Evolutionary conservation across 2,797 vertebrate species (phyloP).

Genomic region (Periparus ater): DNA sequence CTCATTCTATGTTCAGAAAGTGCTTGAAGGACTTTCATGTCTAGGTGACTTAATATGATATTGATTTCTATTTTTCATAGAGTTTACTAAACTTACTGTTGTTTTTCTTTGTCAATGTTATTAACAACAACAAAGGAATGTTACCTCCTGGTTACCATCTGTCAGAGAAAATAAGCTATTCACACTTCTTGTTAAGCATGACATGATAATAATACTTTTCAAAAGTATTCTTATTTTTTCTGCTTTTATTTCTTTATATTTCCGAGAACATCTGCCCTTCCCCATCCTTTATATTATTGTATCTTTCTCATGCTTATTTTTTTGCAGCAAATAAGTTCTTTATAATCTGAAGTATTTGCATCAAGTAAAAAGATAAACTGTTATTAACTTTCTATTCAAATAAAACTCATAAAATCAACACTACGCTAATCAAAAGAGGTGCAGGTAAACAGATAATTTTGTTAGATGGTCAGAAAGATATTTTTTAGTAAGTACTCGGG

Average conservation of each 20-base stretch:
- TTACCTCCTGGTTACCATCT: neutral
- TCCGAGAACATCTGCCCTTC: neutral
- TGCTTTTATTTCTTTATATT: neutral
- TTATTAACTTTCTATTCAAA: neutral
- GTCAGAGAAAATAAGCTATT: neutral
- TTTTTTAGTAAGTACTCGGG: neutral
- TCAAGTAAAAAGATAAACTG: neutral
- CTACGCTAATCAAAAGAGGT: neutral
- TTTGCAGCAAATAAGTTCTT: neutral
- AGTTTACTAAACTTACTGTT: neutral
- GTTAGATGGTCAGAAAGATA: neutral
- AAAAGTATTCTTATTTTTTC: neutral
- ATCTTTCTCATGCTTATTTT: neutral
- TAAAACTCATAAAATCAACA: neutral
- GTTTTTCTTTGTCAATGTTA: neutral
- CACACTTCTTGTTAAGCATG: neutral
- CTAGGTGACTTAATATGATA: neutral
- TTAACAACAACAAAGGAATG: neutral
- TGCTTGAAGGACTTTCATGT: neutral
- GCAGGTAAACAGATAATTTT: neutral
- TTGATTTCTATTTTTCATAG: conserved; percentile 15
- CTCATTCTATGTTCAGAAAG: neutral
- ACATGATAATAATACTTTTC: neutral
- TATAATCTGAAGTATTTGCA: neutral
- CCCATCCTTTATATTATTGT: neutral